phyloP scores from a whole-genome alignment of 2,888 invertebrate genomes.

The Himalopsyche tibetana region DNA sequence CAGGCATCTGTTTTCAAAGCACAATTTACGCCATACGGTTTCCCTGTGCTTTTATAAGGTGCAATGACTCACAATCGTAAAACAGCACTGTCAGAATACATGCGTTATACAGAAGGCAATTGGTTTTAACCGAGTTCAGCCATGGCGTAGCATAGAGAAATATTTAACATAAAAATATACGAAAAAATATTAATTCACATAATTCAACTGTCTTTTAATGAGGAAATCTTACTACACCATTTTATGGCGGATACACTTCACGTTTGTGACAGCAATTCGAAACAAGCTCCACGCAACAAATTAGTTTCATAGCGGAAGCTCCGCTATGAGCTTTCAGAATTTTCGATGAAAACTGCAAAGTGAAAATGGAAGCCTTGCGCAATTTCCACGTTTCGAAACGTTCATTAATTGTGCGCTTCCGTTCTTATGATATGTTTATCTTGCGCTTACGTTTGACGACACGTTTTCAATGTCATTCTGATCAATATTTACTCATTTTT shows the following conservation, averaged over 20 bases:
- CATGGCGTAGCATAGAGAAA: too few relatives aligned
- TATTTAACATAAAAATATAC: too few relatives aligned
- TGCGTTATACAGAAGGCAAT: too few relatives aligned
- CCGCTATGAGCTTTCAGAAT: background rate
- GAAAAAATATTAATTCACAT: too few relatives aligned
- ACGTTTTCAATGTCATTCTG: background rate
- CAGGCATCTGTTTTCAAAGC: too few relatives aligned
- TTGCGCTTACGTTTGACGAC: background rate
- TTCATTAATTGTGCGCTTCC: conserved; percentile 11
- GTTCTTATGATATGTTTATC: background rate
- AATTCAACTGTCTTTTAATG: too few relatives aligned
- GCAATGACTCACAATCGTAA: too few relatives aligned
- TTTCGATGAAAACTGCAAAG: conserved; percentile 31
- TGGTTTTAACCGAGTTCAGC: too few relatives aligned
- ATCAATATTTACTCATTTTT: background rate
- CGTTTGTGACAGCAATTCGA: background rate
- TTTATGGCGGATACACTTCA: background rate
- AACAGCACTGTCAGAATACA: too few relatives aligned
- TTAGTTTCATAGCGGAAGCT: conserved; percentile 11
- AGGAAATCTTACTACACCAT: too few relatives aligned
- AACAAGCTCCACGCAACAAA: background rate
- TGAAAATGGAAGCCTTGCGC: conserved; percentile 12
- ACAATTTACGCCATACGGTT: too few relatives aligned
- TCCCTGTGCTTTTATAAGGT: too few relatives aligned
- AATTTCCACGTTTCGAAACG: conserved; percentile 16